Evolutionary conservation across 2,797 vertebrate species (phyloP), one percentile per base, ranked within the genome.

Genomic region (Cyclopterus lumpus): DNA sequence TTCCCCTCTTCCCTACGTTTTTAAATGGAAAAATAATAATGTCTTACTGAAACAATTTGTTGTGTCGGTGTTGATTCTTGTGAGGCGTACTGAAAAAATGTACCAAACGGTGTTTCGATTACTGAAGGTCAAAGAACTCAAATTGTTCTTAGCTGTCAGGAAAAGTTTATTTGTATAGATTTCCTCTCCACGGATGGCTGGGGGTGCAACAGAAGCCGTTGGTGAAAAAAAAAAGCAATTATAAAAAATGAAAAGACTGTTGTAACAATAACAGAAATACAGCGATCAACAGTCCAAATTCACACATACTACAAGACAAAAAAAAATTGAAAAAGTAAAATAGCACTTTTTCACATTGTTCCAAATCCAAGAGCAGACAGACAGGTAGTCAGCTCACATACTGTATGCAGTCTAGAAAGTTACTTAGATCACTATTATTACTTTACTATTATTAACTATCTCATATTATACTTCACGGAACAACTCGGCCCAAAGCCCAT

Each of bases 221-320:
- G 22, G 62, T 46, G 62, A 69, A 30, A 32, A 51, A 30, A 51
- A 71, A 60, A 67, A 46, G 68, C 28, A 54, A 66, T 71, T 44
- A 60, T 28, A 53, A 36, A 76, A 49, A 59, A 46, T 46, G 7
- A 55, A 49, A 20, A 49, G 8, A 66, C 32, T 16, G 55, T 28
- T 64, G 26, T 8, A 51, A 51, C 36, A 67, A 53, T 42, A 67
- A 54, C 20, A 70, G 10, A 51, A 61, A 57, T 5, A 48, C 51
- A 55, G n/a, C 46, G 6, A 15, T 16, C 16, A 73, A 44, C 34
- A 26, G 16, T 60, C 4, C 22, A 48, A 48, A 55, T n/a, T 40
- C 14, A 46, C 38, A 63, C 28, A 16, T 30, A 64, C 32, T 57
- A 20, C 15, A 28, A 24, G 7, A 26, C 20, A 10, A 30, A 11